Conservation (phyloP, 2,797 vertebrate species). For the Tokudaia muenninki region DNA sequence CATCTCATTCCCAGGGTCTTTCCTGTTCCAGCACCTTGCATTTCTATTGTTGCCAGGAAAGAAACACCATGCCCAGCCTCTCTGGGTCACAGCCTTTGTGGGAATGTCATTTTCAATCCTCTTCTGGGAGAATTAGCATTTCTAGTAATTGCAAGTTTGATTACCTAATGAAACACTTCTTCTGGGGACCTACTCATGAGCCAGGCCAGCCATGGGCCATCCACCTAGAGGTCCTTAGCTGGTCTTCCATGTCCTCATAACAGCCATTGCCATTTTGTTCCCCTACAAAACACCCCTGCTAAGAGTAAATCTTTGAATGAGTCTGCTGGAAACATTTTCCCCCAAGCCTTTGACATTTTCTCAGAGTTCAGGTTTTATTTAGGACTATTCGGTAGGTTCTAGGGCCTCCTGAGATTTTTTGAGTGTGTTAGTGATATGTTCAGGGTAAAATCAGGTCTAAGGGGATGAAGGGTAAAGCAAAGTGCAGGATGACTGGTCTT, state of each 20-base stretch:
- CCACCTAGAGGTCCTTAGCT: background rate
- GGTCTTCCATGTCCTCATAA: background rate
- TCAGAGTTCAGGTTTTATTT: constrained; percentile 15
- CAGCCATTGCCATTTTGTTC: background rate
- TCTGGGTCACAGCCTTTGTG: background rate
- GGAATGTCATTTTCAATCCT: background rate
- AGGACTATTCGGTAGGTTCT: background rate
- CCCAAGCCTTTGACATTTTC: background rate
- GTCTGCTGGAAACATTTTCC: background rate
- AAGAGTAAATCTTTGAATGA: constrained; percentile 11
- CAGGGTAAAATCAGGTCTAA: background rate
- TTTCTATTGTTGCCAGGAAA: background rate
- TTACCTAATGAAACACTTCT: background rate
- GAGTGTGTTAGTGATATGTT: background rate
- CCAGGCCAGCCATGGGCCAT: background rate
- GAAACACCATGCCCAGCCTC: background rate
- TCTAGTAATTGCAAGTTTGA: background rate
- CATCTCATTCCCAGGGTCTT: background rate
- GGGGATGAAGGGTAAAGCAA: background rate
- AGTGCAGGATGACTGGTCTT: background rate
- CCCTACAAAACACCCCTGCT: background rate
- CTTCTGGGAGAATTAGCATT: constrained; percentile 4
- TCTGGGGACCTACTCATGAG: background rate
- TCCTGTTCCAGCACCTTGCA: background rate
- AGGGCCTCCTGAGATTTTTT: background rate